phyloP scores from a whole-genome alignment of 2,888 invertebrate species.

The Oscheius sp. region DNA sequence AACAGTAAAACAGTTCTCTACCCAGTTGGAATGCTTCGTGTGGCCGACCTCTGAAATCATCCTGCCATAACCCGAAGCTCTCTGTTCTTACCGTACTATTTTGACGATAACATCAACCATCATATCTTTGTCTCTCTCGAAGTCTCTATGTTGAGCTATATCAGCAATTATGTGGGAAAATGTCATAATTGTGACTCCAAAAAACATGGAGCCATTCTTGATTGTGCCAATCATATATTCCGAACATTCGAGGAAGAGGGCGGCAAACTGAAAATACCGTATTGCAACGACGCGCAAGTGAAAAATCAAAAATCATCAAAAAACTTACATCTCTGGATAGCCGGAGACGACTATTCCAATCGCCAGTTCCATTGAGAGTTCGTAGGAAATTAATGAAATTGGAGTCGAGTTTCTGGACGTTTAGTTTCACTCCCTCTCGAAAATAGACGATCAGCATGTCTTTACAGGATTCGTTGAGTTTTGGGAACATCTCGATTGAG shows the following conservation, averaged over 20 bases:
- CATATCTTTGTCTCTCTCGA: slow-evolving; percentile 7
- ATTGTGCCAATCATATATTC: slow-evolving; percentile 36
- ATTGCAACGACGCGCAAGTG: too few relatives aligned
- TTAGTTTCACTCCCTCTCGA: slow-evolving; percentile 47
- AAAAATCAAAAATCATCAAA: neutral
- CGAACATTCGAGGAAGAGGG: slow-evolving; percentile 31
- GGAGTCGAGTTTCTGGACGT: slow-evolving; percentile 52
- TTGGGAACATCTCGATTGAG: slow-evolving; percentile 39
- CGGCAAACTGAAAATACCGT: slow-evolving; percentile 29
- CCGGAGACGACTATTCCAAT: slow-evolving; percentile 33
- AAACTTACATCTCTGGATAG: slow-evolving; percentile 10
- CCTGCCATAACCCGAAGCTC: too few relatives aligned
- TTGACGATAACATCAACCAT: neutral
- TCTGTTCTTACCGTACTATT: neutral
- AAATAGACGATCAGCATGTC: slow-evolving; percentile 50
- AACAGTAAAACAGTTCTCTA: neutral
- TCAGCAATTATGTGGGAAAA: slow-evolving; percentile 42
- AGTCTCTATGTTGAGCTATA: neutral
- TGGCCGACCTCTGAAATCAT: neutral
- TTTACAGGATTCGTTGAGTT: slow-evolving; percentile 36
- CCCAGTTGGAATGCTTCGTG: slow-evolving; percentile 9
- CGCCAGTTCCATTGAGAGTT: slow-evolving; percentile 34
- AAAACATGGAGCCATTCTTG: slow-evolving; percentile 30
- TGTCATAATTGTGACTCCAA: slow-evolving; percentile 30
- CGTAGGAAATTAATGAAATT: slow-evolving; percentile 51